A percentile compares a stretch with the other conserved stretches of the same genome.
phyloP scores from a whole-genome alignment of 2,888 invertebrate species.

The Buathra laborator region DNA sequence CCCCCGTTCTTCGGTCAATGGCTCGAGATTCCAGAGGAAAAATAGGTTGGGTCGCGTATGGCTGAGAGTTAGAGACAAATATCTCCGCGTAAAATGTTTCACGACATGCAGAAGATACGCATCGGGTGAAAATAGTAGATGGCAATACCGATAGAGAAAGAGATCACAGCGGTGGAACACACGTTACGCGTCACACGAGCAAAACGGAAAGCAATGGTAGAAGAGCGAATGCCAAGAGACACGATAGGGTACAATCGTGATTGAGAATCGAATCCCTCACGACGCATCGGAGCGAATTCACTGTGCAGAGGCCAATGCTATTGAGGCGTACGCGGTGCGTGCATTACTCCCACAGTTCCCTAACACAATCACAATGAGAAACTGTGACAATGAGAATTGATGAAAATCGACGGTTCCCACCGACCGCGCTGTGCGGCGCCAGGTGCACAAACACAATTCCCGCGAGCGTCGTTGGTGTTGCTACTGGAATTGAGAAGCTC shows the following conservation, averaged over 20 bases:
- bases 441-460: conserved; percentile 16
- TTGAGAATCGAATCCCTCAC: conserved; percentile 46
- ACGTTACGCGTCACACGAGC: conserved; percentile 29
- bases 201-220: conserved; percentile 11
- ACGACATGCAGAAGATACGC: not conserved
- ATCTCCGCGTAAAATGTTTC: conserved; percentile 11
- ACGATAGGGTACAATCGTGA: conserved; percentile 36
- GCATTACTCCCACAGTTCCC: conserved; percentile 3
- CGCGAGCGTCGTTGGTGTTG: not conserved
- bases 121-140: conserved; percentile 41
- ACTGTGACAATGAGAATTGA: conserved; percentile 52
- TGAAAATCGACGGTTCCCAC: conserved; percentile 47
- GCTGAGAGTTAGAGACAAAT: not conserved
- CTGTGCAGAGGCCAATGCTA: not conserved
- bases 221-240: conserved; percentile 43
- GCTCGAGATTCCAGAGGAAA: conserved; percentile 26
- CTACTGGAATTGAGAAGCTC: not conserved
- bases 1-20: conserved; percentile 35
- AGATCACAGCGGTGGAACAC: not conserved
- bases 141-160: conserved; percentile 28
- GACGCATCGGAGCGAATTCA: conserved; percentile 38
- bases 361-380: conserved; percentile 34
- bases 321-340: conserved; percentile 13
- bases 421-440: not conserved
- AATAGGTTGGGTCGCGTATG: not conserved